A percentile compares a stretch with the other conserved stretches of the same genome.
phyloP scores from a whole-genome alignment of 2,113 vertebrate genomes.

The Sturnira hondurensis region DNA sequence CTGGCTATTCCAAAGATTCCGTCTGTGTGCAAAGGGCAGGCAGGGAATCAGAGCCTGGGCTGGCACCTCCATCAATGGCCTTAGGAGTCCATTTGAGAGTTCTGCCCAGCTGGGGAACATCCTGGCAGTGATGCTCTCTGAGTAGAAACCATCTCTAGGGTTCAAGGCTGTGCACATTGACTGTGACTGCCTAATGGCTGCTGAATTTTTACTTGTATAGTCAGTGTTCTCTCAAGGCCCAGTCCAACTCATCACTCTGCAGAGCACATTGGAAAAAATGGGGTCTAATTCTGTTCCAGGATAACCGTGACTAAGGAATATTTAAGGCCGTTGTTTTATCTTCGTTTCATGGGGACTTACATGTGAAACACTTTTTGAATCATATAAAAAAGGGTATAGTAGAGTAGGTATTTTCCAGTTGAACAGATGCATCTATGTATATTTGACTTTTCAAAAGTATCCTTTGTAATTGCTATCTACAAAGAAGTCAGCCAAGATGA shows the following conservation, averaged over 20 bases:
- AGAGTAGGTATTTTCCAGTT: slow-evolving; percentile 5
- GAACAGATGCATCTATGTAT: neutral
- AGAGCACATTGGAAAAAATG: neutral
- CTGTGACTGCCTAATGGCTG: neutral
- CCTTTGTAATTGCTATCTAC: neutral
- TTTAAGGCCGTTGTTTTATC: slow-evolving; percentile 35
- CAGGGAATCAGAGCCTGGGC: neutral
- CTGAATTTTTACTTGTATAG: accelerated
- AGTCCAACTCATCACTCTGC: neutral
- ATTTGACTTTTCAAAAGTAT: neutral
- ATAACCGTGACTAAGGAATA: neutral
- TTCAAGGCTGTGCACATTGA: neutral
- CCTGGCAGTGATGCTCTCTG: neutral
- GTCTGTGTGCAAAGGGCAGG: neutral
- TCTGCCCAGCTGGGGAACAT: neutral
- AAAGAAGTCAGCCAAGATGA: neutral
- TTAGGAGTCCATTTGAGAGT: neutral
- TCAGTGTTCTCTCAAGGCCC: neutral
- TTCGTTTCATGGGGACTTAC: slow-evolving; percentile 24
- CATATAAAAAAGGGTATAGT: neutral
- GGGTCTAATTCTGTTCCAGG: neutral
- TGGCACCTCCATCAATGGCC: neutral
- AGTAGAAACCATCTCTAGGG: neutral
- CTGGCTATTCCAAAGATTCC: neutral
- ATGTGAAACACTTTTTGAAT: neutral